Percentiles rank a stretch among this genome's conserved stretches.
Evolutionary conservation across 2,888 invertebrate genomes (phyloP).

Genomic region (Neria commutata): DNA sequence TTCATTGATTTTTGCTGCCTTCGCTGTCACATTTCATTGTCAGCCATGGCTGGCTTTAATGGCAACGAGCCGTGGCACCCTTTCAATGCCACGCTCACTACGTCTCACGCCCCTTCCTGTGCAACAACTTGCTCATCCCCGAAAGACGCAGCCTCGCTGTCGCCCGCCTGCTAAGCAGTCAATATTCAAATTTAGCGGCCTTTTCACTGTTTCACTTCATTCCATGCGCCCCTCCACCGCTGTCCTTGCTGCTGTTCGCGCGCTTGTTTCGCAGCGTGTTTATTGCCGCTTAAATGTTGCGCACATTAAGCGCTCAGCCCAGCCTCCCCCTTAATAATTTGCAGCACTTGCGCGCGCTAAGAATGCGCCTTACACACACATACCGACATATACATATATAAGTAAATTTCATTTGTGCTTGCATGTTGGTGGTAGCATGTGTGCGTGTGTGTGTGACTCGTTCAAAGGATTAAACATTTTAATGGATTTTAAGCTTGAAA

Average conservation of each 20-base stretch:
- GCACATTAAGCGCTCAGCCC: too few relatives aligned
- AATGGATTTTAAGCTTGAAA: slow-evolving; percentile 50
- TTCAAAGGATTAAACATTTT: slow-evolving; percentile 60
- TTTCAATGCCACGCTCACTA: too few relatives aligned
- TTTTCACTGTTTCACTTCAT: slow-evolving; percentile 8
- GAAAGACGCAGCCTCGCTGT: background rate
- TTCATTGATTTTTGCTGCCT: too few relatives aligned
- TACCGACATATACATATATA: too few relatives aligned
- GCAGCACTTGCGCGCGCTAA: too few relatives aligned
- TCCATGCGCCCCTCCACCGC: background rate
- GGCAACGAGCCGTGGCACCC: too few relatives aligned
- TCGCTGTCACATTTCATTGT: too few relatives aligned
- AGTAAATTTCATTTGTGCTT: background rate
- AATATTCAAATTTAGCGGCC: background rate
- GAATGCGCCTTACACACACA: too few relatives aligned
- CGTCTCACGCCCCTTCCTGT: too few relatives aligned
- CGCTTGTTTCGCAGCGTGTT: slow-evolving; percentile 52
- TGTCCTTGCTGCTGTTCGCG: slow-evolving; percentile 37
- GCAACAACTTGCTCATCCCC: too few relatives aligned
- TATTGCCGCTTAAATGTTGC: slow-evolving; percentile 42
- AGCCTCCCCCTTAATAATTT: background rate
- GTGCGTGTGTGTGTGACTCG: slow-evolving; percentile 44
- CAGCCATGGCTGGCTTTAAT: too few relatives aligned
- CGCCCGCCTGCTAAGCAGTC: background rate
- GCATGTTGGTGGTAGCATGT: background rate